Conservation (phyloP, 2,113 vertebrate genomes). For the Ornithorhynchus anatinus region DNA sequence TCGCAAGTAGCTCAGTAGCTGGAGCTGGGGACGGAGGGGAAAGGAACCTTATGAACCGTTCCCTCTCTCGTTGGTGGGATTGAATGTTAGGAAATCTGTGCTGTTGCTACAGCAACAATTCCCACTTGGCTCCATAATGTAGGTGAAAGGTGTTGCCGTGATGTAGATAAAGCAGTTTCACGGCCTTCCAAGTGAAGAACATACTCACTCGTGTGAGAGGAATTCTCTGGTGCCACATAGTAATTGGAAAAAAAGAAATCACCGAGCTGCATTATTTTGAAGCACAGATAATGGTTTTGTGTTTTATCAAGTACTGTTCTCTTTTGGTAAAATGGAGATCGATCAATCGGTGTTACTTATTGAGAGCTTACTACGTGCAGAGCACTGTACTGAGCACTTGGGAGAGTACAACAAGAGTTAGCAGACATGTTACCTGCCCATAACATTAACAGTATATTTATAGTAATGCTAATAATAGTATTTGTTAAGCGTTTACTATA, state of each 20-base stretch:
- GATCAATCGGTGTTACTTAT: no score
- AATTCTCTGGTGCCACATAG: background rate
- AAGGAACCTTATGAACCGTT: background rate
- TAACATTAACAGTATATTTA: no score
- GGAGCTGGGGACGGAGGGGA: background rate
- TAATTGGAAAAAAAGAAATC: background rate
- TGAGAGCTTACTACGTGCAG: no score
- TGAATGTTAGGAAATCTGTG: background rate
- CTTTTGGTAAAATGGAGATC: background rate
- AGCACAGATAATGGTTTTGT: background rate
- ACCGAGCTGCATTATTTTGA: conserved; percentile 2
- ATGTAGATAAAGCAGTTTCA: background rate
- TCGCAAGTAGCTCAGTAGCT: conserved; percentile 2
- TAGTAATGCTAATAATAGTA: no score
- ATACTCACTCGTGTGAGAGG: background rate
- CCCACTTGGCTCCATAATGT: background rate
- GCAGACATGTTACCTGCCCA: no score
- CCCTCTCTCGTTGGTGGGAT: background rate
- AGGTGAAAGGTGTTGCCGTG: conserved; percentile 14
- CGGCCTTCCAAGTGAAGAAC: background rate
- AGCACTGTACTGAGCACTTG: no score
- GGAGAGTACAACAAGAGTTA: no score
- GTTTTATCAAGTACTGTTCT: background rate
- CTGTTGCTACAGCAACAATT: conserved; percentile 47
- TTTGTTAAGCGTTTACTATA: no score